phyloP scores from a whole-genome alignment of 2,113 vertebrate species.

The Lagenorhynchus albirostris region DNA sequence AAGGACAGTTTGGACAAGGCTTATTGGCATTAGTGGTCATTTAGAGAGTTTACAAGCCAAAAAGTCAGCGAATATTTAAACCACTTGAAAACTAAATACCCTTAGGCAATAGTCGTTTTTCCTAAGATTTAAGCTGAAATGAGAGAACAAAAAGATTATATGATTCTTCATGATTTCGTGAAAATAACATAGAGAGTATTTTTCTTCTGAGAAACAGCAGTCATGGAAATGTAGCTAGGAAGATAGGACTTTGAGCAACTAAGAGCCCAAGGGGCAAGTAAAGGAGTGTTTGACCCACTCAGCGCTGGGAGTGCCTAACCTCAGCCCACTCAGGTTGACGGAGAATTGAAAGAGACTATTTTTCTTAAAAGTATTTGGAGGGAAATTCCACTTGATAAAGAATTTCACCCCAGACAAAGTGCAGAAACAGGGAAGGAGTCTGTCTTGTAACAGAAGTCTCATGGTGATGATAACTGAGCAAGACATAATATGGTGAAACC shows the following conservation, averaged over 20 bases:
- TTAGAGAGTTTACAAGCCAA: background rate
- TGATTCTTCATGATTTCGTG: background rate
- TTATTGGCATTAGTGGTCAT: background rate
- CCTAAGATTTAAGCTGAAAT: background rate
- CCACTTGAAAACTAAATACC: background rate
- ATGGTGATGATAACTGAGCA: background rate
- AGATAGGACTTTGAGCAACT: background rate
- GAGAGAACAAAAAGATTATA: background rate
- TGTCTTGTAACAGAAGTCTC: background rate
- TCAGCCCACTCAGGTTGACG: background rate
- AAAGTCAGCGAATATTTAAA: background rate
- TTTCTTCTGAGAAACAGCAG: background rate
- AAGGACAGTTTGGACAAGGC: background rate
- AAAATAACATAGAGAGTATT: background rate
- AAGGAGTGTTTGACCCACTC: background rate
- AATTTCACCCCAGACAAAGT: background rate
- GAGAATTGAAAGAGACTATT: background rate
- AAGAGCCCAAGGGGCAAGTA: background rate
- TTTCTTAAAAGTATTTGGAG: background rate
- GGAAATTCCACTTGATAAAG: background rate
- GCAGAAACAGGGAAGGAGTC: background rate
- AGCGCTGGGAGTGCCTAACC: background rate
- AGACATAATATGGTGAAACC: background rate
- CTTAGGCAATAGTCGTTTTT: background rate
- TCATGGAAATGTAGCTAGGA: background rate